Percentiles rank a stretch among this genome's conserved stretches.
phyloP scores from a whole-genome alignment of 2,888 invertebrate genomes.

The Arenicola marina region DNA sequence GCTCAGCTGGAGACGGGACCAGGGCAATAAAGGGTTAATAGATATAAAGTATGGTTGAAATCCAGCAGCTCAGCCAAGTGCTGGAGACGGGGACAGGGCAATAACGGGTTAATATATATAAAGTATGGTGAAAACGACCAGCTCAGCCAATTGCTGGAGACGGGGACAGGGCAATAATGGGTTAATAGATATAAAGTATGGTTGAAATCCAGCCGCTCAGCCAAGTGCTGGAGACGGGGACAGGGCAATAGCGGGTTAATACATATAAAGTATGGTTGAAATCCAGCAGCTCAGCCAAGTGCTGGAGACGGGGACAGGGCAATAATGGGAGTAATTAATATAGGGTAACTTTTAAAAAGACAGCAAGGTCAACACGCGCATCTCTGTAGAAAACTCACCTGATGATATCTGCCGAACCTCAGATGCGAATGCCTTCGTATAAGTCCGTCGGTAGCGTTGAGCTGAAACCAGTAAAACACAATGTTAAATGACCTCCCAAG shows the following conservation, averaged over 20 bases:
- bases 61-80: conserved; percentile 99
- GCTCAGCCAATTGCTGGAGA: conserved; percentile 84
- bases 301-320: conserved; percentile 62
- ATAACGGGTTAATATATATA: no score
- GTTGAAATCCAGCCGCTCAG: conserved; percentile 94
- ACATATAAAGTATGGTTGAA: no score
- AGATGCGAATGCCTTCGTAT: conserved; percentile 98
- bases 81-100: conserved; percentile 46
- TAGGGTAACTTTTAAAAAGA: no score
- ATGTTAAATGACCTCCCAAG: no score
- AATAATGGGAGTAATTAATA: no score
- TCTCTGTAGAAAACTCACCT: conserved; percentile 62
- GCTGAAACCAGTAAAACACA: conserved; percentile 62
- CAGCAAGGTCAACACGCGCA: no score
- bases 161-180: background rate
- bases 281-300: conserved; percentile 94
- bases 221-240: conserved; percentile 72
- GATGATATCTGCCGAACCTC: conserved; percentile 96
- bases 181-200: no score
- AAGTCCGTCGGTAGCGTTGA: conserved; percentile 93
- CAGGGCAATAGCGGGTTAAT: no score
- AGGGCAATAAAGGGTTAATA: no score
- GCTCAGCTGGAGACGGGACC: conserved; percentile 69
- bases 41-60: no score
- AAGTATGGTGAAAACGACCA: conserved; percentile 94